A percentile compares a stretch with the other conserved stretches of the same genome.
Evolutionary conservation across 2,888 invertebrate species (phyloP).

Genomic region (Limenitis camilla): DNA sequence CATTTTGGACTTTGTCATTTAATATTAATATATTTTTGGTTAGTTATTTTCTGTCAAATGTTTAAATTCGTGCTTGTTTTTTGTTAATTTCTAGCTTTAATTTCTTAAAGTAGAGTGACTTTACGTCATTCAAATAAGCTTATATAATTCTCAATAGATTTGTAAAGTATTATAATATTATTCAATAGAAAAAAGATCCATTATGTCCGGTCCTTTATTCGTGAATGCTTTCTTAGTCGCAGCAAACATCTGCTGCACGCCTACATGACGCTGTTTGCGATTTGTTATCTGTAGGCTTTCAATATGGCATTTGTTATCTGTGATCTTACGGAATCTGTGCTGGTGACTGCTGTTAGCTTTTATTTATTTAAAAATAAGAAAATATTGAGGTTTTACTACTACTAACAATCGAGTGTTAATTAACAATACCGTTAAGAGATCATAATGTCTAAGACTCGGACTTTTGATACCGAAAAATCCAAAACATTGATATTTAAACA

Average conservation of each 20-base stretch:
- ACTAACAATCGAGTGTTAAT: no score
- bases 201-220: slow-evolving; percentile 51
- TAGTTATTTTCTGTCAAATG: no score
- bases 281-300: slow-evolving; percentile 26
- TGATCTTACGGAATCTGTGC: slow-evolving; percentile 8
- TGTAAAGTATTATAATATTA: slow-evolving; percentile 56
- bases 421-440: no score
- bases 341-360: not conserved
- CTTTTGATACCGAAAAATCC: no score
- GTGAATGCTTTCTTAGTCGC: slow-evolving; percentile 44
- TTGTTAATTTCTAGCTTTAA: no score
- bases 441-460: no score
- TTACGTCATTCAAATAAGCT: not conserved
- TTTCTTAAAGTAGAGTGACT: no score
- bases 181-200: slow-evolving; percentile 48
- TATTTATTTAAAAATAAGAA: not conserved
- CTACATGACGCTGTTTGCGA: slow-evolving; percentile 33
- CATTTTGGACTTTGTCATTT: no score
- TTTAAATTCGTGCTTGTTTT: no score
- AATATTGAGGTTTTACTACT: not conserved
- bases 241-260: slow-evolving; percentile 60
- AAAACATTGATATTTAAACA: no score
- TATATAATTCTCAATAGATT: slow-evolving; percentile 18
- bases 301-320: slow-evolving; percentile 28
- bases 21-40: no score